These are phyloP conservation scores for Enteromius paludinosus DNA, from an alignment of 2,797 vertebrate species.

Conservation along the genomic window DNA sequence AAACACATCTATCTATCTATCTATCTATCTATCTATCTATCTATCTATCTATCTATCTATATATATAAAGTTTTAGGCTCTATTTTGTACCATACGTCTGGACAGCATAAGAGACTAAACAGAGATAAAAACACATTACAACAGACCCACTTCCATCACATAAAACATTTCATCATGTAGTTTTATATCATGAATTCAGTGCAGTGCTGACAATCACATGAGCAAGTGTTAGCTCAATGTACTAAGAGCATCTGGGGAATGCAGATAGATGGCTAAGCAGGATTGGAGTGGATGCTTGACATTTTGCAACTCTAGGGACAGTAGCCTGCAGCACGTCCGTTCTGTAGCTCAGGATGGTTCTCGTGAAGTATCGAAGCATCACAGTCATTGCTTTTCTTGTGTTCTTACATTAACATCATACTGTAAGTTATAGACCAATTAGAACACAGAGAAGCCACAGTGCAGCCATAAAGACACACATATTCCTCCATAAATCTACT, in stretches of 20 bases:
- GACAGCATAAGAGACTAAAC: background rate
- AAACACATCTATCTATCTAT: no score
- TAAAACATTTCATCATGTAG: slow-evolving; percentile 25
- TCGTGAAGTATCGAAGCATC: slow-evolving; percentile 56
- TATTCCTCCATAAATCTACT: slow-evolving; percentile 37
- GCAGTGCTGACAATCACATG: slow-evolving; percentile 15
- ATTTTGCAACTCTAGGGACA: slow-evolving; percentile 22
- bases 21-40: no score
- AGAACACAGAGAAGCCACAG: slow-evolving; percentile 39
- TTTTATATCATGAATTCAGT: slow-evolving; percentile 45
- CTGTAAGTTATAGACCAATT: slow-evolving; percentile 49
- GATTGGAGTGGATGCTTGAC: slow-evolving; percentile 11
- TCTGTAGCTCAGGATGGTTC: slow-evolving; percentile 51
- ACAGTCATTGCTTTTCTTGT: slow-evolving; percentile 58
- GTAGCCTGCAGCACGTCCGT: slow-evolving; percentile 51
- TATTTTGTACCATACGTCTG: background rate
- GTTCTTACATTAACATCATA: slow-evolving; percentile 44
- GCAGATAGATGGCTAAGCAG: slow-evolving; percentile 32
- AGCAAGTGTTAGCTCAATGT: slow-evolving; percentile 9
- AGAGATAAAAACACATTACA: slow-evolving; percentile 39
- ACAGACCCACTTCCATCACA: slow-evolving; percentile 11
- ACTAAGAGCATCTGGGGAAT: slow-evolving; percentile 18
- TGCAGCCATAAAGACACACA: slow-evolving; percentile 36
- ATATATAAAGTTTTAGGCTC: background rate
- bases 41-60: no score